These are phyloP conservation scores for Celastrina argiolus DNA, from an alignment of 2,888 invertebrate species.

Conservation along the genomic window DNA sequence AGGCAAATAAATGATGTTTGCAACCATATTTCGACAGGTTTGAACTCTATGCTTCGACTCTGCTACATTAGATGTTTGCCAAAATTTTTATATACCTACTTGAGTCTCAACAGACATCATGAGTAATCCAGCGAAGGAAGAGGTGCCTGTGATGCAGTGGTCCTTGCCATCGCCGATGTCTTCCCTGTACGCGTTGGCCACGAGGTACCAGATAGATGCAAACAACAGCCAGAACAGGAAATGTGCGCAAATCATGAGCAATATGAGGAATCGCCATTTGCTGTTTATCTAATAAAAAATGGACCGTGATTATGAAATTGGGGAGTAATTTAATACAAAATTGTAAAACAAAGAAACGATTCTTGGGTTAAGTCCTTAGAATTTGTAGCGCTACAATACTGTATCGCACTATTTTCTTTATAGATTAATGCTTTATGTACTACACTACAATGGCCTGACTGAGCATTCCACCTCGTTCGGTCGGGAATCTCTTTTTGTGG, in stretches of 20 bases:
- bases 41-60: too few species aligned
- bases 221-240: slow-evolving; percentile 88
- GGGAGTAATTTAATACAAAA: background rate
- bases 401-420: too few species aligned
- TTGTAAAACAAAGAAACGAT: too few species aligned
- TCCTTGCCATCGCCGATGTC: slow-evolving; percentile 83
- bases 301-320: background rate
- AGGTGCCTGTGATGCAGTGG: slow-evolving; percentile 79
- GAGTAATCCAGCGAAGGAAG: slow-evolving; percentile 81
- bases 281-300: slow-evolving; percentile 77
- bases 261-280: slow-evolving; percentile 84
- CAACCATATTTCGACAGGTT: too few species aligned
- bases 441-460: too few species aligned
- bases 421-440: too few species aligned
- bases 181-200: slow-evolving; percentile 83
- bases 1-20: too few species aligned
- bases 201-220: slow-evolving; percentile 86
- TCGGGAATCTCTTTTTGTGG: too few species aligned
- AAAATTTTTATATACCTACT: slow-evolving; percentile 50
- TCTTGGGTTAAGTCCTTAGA: too few species aligned
- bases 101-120: slow-evolving; percentile 94
- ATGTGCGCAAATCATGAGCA: slow-evolving; percentile 80
- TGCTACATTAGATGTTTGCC: too few species aligned
- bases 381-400: too few species aligned
- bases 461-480: too few species aligned